phyloP scores from a whole-genome alignment of 2,888 invertebrate genomes.

The Dinocampus coccinellae region DNA sequence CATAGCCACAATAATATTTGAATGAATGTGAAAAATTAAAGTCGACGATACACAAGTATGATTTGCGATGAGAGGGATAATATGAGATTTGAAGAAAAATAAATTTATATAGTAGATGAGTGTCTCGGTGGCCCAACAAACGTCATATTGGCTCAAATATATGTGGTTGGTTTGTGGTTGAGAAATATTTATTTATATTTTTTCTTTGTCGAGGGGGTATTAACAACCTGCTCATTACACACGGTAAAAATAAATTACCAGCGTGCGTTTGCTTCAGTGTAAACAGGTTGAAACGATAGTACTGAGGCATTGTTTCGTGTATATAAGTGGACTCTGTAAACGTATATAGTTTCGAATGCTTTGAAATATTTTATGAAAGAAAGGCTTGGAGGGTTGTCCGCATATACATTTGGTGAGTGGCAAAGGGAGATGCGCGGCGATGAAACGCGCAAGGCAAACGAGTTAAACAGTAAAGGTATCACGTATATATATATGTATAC shows the following conservation, averaged over 20 bases:
- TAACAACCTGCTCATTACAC: slow-evolving; percentile 47
- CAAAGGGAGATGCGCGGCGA: slow-evolving; percentile 12
- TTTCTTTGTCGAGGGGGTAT: slow-evolving; percentile 21
- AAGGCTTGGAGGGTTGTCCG: slow-evolving; percentile 25
- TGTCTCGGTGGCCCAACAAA: not conserved
- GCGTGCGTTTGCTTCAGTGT: slow-evolving; percentile 34
- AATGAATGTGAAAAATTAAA: too few relatives aligned
- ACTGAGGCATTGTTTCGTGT: slow-evolving; percentile 41
- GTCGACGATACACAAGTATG: too few relatives aligned
- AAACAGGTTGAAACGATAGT: slow-evolving; percentile 43
- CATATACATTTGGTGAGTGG: slow-evolving; percentile 18
- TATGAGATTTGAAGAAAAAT: not conserved
- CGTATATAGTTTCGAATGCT: slow-evolving; percentile 23
- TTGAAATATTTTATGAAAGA: slow-evolving; percentile 37
- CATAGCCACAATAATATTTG: too few relatives aligned
- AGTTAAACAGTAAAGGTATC: slow-evolving; percentile 8
- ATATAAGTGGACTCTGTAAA: slow-evolving; percentile 38
- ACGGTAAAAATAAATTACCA: slow-evolving; percentile 47
- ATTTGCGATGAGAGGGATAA: too few relatives aligned
- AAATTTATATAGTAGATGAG: not conserved
- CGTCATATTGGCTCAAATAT: not conserved
- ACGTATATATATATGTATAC: not conserved
- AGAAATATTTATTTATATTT: not conserved
- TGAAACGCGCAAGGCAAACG: not conserved
- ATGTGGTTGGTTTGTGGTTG: not conserved